phyloP scores from a whole-genome alignment of 2,888 invertebrate genomes.

The Sericinus montela region DNA sequence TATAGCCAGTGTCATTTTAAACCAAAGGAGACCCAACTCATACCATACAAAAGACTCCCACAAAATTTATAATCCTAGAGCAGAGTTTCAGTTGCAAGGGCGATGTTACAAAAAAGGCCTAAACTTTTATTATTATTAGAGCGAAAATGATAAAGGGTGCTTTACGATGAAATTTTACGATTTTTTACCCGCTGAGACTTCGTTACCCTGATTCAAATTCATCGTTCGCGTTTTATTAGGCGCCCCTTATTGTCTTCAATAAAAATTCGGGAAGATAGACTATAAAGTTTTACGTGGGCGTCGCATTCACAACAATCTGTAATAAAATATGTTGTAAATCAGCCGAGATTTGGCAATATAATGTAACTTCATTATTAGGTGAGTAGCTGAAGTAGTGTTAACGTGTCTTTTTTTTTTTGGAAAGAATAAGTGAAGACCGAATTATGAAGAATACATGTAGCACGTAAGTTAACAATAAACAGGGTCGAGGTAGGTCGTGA shows the following conservation, averaged over 20 bases:
- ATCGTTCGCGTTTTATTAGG: conserved; percentile 48
- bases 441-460: too few relatives aligned
- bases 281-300: conserved; percentile 55
- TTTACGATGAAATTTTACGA: conserved; percentile 23
- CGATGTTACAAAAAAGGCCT: background rate
- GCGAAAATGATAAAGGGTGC: conserved; percentile 21
- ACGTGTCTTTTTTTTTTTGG: too few relatives aligned
- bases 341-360: conserved; percentile 18
- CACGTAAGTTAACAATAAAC: too few relatives aligned
- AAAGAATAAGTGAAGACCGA: too few relatives aligned
- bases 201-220: conserved; percentile 19
- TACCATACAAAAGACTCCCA: too few relatives aligned
- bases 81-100: background rate
- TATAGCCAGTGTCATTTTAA: too few relatives aligned
- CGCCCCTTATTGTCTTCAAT: conserved; percentile 67
- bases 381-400: too few relatives aligned
- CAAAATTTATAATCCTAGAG: too few relatives aligned
- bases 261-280: conserved; percentile 62
- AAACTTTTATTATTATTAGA: conserved; percentile 17
- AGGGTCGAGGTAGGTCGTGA: too few relatives aligned
- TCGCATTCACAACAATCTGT: conserved; percentile 13
- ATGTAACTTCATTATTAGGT: too few relatives aligned
- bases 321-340: conserved; percentile 23
- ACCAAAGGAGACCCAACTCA: too few relatives aligned
- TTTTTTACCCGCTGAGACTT: conserved; percentile 23